Evolutionary conservation across 2,888 invertebrate species (phyloP).

Genomic region (Helicoverpa assulta): DNA sequence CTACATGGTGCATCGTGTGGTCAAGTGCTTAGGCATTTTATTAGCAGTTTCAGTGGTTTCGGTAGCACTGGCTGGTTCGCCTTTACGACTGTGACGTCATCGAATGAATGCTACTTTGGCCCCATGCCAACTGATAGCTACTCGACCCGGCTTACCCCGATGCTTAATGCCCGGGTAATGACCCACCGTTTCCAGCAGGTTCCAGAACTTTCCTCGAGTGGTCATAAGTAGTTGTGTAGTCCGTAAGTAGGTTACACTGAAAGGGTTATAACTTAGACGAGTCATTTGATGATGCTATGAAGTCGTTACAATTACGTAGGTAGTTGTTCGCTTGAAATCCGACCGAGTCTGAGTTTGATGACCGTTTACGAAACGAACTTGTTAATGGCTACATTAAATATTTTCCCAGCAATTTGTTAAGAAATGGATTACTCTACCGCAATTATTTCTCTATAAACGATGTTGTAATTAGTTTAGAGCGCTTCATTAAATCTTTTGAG

Average conservation of each 20-base stretch:
- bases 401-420: constrained; percentile 36
- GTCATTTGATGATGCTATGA: constrained; percentile 47
- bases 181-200: constrained; percentile 79
- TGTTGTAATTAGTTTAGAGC: constrained; percentile 31
- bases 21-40: constrained; percentile 59
- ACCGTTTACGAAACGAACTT: constrained; percentile 43
- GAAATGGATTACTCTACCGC: constrained; percentile 26
- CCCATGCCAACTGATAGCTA: constrained; percentile 84
- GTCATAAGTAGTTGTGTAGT: constrained; percentile 53
- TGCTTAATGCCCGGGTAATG: constrained; percentile 83
- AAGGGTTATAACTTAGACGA: constrained; percentile 51
- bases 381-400: constrained; percentile 14
- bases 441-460: constrained; percentile 12
- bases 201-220: constrained; percentile 57
- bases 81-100: constrained; percentile 75
- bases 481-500: constrained; percentile 33
- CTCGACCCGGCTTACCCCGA: constrained; percentile 79
- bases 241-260: constrained; percentile 47
- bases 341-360: constrained; percentile 42
- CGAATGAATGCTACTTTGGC: constrained; percentile 83
- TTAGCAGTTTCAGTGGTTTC: constrained; percentile 55
- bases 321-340: constrained; percentile 24
- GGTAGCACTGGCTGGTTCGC: constrained; percentile 45
- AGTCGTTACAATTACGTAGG: constrained; percentile 42
- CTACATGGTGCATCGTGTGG: constrained; percentile 40